Evolutionary conservation across 30 jellyfish, hydroid and myxozoan species (phyloP).

Genomic region (Aurelia aurita complex sp. Pacific): DNA sequence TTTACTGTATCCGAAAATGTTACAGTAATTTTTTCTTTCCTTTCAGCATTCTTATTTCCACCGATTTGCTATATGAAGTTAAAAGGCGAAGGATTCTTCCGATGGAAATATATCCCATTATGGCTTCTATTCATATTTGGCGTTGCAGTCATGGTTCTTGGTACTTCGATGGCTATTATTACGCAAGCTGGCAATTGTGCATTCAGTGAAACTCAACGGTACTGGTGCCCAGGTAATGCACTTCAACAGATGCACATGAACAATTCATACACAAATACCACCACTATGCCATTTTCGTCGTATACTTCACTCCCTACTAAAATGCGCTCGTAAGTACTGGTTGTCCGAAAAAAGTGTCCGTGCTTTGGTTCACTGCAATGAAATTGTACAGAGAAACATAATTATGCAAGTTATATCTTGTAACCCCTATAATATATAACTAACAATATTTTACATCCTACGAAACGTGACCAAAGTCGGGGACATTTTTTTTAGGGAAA

Average conservation of each 20-base stretch:
- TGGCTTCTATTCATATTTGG: slow-evolving; percentile 66
- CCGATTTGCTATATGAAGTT: slow-evolving; percentile 79
- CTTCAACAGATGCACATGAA: background rate
- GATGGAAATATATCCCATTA: slow-evolving; percentile 35
- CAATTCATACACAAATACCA: slow-evolving; percentile 1
- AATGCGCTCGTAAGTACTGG: too few species aligned
- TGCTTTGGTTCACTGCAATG: too few species aligned
- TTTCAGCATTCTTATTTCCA: slow-evolving; percentile 71
- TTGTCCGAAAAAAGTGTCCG: too few species aligned
- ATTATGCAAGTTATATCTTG: too few species aligned
- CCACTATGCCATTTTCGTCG: slow-evolving; percentile 9
- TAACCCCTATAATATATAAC: too few species aligned
- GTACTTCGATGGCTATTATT: slow-evolving; percentile 71
- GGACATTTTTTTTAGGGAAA: too few species aligned
- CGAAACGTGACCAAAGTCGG: too few species aligned
- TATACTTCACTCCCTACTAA: background rate
- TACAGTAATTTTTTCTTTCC: background rate
- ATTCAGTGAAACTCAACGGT: slow-evolving; percentile 52
- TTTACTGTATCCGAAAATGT: too few species aligned
- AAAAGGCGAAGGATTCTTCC: slow-evolving; percentile 52
- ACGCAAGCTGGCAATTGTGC: slow-evolving; percentile 69
- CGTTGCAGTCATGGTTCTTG: slow-evolving; percentile 62
- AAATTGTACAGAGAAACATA: too few species aligned
- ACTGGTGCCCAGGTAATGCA: slow-evolving; percentile 62
- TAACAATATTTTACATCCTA: too few species aligned